Base-by-base conservation (phyloP, 2,888 invertebrate genomes). In the Tanypteryx hageni region DNA sequence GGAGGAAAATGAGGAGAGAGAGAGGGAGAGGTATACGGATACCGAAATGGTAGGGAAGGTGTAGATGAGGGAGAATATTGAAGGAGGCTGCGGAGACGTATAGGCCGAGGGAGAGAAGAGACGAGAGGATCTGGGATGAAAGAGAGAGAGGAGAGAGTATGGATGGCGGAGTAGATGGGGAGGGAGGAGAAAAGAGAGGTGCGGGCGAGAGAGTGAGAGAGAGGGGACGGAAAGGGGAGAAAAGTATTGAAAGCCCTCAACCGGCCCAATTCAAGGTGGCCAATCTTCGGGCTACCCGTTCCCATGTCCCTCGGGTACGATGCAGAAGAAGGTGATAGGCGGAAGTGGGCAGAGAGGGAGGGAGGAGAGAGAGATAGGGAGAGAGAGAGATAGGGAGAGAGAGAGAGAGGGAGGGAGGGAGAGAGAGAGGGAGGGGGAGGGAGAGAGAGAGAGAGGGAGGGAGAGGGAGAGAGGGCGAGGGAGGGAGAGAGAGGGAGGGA, bases 231-330 rank as follows among this genome's bases (percentile, higher is more conserved):
- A 27, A 13, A 8, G 85, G 44, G 64, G 68, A n/a, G 61, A 14
- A 18, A 89, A 68, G 68, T 64, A 89, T 56, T 64, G 89, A 68
- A 89, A 89, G 89, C 89, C 44, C 61, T 68, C 86, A 86, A 86
- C 61, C 68, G 64, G 44, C 89, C 89, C 89, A 89, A 89, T 89
- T 89, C 61, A 56, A 89, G 89, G 89, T 89, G 89, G 89, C 89
- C 89, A 89, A 89, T 89, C 89, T 89, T 68, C 68, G 61, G 89
- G 68, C 64, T 16, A 68, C 61, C 86, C 64, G 64, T 89, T 89
- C 89, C 64, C 89, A 16, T 64, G 89, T 89, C 64, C 68, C 89
- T 27, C 16, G 89, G 89, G 89, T 89, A 27, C 89, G 68, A 89
- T 89, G 89, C 89, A 10, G 61, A 86, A 27, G 86, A 58, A 61